Evolutionary conservation across 2,888 invertebrate species (phyloP), one percentile per base, ranked within the genome.

Genomic region (Lepidocyrtoides sp.): DNA sequence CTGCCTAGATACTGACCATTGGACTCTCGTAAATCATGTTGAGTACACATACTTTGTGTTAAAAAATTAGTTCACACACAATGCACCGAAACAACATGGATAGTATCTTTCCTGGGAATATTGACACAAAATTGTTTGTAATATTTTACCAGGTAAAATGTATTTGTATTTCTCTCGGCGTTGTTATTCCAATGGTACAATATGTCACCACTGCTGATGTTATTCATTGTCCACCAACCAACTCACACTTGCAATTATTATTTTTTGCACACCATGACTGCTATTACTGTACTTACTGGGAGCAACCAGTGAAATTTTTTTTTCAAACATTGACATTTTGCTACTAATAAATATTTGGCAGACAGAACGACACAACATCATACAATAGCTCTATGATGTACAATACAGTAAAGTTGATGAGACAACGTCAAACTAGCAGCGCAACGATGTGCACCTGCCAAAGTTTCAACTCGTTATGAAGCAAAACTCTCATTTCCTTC

Each of bases 401-500:
- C 7, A n/a, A n/a, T 36, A 36, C 41, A n/a, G 41, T 36, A 17
- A 29, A 8, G 57, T 23, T 63, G 63, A 44, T 82, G 82, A 82
- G 79, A 75, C 60, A 77, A 75, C 60, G 79, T 86, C 82, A 82
- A 85, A 85, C 29, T 51, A 82, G 63, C 32, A 51, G 86, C 36
- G 36, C 36, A 36, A 7, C 36, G 36, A 7, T 91, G 72, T 86
- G 82, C 91, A 91, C 91, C 86, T 91, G 91, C 91, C 75, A 81
- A 91, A 41, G 81, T 86, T 85, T 82, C 86, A 81, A 82, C 86
- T 82, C 81, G 86, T 81, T 82, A 82, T 91, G 91, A 86, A 86
- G 66, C 85, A 57, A 86, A 86, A 86, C 2, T 91, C 91, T 81
- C 57, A 91, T 86, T 91, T 86, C 75, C 91, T 90, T 75, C 86